These are phyloP conservation scores for Sebastes vulpes DNA, from an alignment of 2,797 vertebrate genomes.

Conservation along the genomic window DNA sequence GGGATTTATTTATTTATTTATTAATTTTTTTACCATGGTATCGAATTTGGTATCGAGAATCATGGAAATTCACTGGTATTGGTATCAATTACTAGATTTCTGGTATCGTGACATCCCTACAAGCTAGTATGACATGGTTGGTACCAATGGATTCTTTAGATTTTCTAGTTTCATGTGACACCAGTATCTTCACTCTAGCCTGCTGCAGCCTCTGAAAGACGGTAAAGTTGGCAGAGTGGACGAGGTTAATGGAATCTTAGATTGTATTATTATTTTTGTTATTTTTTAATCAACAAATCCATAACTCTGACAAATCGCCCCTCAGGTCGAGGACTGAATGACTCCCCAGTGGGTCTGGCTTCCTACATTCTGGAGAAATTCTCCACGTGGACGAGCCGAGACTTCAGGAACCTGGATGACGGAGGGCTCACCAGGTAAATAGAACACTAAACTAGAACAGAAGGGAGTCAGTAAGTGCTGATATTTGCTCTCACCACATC, in stretches of 20 bases:
- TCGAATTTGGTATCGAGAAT: too few species aligned
- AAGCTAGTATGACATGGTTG: too few species aligned
- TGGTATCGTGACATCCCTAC: too few species aligned
- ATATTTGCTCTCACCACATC: background rate
- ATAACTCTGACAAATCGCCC: background rate
- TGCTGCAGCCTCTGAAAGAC: too few species aligned
- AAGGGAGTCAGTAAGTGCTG: background rate
- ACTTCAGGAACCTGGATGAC: constrained; percentile 86
- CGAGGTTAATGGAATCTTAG: background rate
- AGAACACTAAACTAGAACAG: background rate
- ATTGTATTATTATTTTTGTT: background rate
- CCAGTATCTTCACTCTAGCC: too few species aligned
- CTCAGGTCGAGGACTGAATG: constrained; percentile 90
- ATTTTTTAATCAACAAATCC: background rate
- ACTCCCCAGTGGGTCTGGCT: constrained; percentile 92
- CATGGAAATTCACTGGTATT: too few species aligned
- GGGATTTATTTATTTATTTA: too few species aligned
- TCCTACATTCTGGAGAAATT: constrained; percentile 94
- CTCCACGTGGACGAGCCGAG: constrained; percentile 89
- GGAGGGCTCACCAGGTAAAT: constrained; percentile 90
- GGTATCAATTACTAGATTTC: too few species aligned
- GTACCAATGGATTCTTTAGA: too few species aligned
- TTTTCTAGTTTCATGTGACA: too few species aligned
- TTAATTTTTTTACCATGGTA: too few species aligned
- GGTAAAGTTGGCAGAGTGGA: too few species aligned